phyloP scores from a whole-genome alignment of 2,888 invertebrate species.

The Tanytarsus gracilentus region DNA sequence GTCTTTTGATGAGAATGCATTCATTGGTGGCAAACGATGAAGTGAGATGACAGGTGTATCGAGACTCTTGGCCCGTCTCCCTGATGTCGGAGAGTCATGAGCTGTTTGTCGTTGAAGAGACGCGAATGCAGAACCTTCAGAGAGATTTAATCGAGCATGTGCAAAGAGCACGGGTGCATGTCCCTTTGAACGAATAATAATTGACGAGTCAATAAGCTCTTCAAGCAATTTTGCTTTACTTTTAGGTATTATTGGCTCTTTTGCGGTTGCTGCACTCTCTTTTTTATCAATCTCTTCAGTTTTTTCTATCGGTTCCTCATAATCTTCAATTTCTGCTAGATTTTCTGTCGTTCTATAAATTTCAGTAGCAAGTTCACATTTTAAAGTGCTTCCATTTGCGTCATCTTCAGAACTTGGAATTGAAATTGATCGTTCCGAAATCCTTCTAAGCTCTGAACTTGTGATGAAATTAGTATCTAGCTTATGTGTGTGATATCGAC shows the following conservation, averaged over 20 bases:
- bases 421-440: conserved; percentile 64
- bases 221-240: conserved; percentile 52
- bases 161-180: conserved; percentile 72
- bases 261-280: conserved; percentile 34
- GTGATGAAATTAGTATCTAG: conserved; percentile 26
- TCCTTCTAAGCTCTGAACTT: conserved; percentile 55
- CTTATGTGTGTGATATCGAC: conserved; percentile 50
- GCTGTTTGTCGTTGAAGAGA: conserved; percentile 68
- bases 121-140: conserved; percentile 72
- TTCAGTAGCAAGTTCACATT: conserved; percentile 49
- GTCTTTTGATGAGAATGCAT: conserved; percentile 81
- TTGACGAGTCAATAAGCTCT: conserved; percentile 57
- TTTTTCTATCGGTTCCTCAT: conserved; percentile 47
- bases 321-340: conserved; percentile 54
- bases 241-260: conserved; percentile 26
- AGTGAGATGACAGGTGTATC: conserved; percentile 76
- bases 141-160: conserved; percentile 67
- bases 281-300: conserved; percentile 47
- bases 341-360: conserved; percentile 53
- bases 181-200: conserved; percentile 57
- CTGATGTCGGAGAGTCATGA: conserved; percentile 62
- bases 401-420: conserved; percentile 69
- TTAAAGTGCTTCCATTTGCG: conserved; percentile 47
- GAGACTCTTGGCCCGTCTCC: conserved; percentile 71
- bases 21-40: conserved; percentile 68